Evolutionary conservation across 2,113 vertebrate genomes (phyloP), one percentile per base, ranked within the genome.

Genomic region (Epinephelus cyanopodus): DNA sequence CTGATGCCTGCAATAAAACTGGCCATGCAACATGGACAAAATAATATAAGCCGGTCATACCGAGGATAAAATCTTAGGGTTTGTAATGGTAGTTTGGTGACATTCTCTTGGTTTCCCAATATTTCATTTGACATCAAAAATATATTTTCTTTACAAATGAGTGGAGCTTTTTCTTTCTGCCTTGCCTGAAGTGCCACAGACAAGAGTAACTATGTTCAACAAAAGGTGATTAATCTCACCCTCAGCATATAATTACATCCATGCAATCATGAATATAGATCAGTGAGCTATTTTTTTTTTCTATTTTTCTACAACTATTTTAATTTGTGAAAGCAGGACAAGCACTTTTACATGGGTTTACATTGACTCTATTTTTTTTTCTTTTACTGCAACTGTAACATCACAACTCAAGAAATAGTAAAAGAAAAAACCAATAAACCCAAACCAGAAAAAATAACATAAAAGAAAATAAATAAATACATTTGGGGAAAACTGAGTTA

Each of bases 1-100:
- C 23, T 74, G 53, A 29, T 4, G 5, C 47, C 12, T 77, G 73
- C 17, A 53, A 66, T 81, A 73, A 79, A 81, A 74, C 15, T 27
- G 65, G 5, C 37, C 42, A 27, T 50, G 21, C 17, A 72, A 48
- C 63, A 63, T 23, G 2, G 57, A 42, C 21, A 27, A 54, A 21
- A 42, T 75, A 65, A 62, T 27, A 21, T 11, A 56, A 45, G 17
- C 45, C 52, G 48, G 61, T 72, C 17, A 77, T 47, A 23, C 25
- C 58, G 23, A 39, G n/a, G 4, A 15, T 57, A 0, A 50, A 76
- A 54, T 65, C 10, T 0, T 6, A 0, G 3, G 1, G 21, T 74
- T 61, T n/a, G 25, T 60, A 5, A 56, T 48, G 27, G 25, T 1
- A 13, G 12, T 60, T 23, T 45, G 4, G n/a, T 65, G 15, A 57